These are phyloP conservation scores for Nudaria mundana DNA, from an alignment of 2,888 invertebrate species.

Conservation along the genomic window DNA sequence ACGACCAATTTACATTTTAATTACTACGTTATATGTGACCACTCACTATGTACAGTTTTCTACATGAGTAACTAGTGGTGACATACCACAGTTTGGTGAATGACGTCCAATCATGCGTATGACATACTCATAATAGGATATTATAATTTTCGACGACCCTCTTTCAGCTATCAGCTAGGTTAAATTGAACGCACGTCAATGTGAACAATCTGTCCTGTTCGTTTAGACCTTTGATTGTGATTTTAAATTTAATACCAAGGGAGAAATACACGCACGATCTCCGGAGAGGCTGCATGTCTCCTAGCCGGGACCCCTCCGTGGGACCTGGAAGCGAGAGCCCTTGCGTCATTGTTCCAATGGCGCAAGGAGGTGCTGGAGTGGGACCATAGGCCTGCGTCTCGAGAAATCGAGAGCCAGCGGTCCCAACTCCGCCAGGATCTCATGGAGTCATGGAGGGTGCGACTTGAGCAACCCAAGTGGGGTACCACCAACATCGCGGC, in stretches of 20 bases:
- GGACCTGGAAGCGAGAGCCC: too few relatives aligned
- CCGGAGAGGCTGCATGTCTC: too few relatives aligned
- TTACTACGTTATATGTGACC: slow-evolving; percentile 53
- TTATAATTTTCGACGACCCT: slow-evolving; percentile 58
- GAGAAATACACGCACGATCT: too few relatives aligned
- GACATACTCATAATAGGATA: slow-evolving; percentile 71
- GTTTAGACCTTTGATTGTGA: slow-evolving; percentile 6
- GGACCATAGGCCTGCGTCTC: too few relatives aligned
- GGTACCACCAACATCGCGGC: too few relatives aligned
- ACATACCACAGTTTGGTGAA: slow-evolving; percentile 48
- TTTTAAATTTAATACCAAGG: slow-evolving; percentile 19
- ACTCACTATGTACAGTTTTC: slow-evolving; percentile 42
- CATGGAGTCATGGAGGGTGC: too few relatives aligned
- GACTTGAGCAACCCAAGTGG: too few relatives aligned
- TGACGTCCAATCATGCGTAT: slow-evolving; percentile 62
- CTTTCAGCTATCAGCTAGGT: slow-evolving; percentile 40
- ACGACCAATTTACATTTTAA: slow-evolving; percentile 66
- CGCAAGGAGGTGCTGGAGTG: too few relatives aligned
- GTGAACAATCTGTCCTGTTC: slow-evolving; percentile 13
- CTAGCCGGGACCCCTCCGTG: too few relatives aligned
- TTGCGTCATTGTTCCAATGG: too few relatives aligned
- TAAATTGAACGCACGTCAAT: slow-evolving; percentile 46
- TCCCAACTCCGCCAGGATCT: too few relatives aligned
- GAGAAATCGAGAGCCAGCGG: too few relatives aligned
- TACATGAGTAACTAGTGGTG: slow-evolving; percentile 25